A percentile compares a stretch with the other conserved stretches of the same genome.
phyloP scores from a whole-genome alignment of 2,113 vertebrate genomes.

The Ammodytes dubius region DNA sequence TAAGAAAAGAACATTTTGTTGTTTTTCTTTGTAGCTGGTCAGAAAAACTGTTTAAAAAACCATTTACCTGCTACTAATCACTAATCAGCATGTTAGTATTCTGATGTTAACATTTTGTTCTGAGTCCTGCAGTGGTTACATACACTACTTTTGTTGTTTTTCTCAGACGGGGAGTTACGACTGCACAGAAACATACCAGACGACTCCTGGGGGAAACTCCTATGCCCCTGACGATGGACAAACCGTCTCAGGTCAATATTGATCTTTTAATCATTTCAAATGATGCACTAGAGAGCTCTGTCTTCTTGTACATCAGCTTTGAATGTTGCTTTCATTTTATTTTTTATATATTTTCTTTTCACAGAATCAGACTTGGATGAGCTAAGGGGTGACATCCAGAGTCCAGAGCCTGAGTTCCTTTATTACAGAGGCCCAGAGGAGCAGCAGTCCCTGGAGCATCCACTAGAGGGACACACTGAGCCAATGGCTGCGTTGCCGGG shows the following conservation, averaged over 20 bases:
- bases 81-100: not conserved
- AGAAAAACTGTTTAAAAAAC: not conserved
- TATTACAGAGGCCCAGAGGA: constrained; percentile 45
- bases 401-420: constrained; percentile 58
- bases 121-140: not conserved
- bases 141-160: constrained; percentile 21
- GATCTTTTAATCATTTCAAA: not conserved
- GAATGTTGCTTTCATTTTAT: not conserved
- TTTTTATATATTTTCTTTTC: not conserved
- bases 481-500: constrained; percentile 3
- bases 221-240: constrained; percentile 26
- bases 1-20: not conserved
- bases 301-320: not conserved
- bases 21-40: not conserved
- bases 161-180: constrained; percentile 63
- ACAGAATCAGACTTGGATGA: constrained; percentile 47
- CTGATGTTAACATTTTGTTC: not conserved
- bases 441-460: constrained; percentile 15
- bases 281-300: not conserved
- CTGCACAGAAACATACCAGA: constrained; percentile 35
- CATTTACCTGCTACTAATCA: not conserved
- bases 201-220: constrained; percentile 28
- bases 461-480: constrained; percentile 1
- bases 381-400: constrained; percentile 22
- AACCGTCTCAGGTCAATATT: constrained; percentile 54